Base-by-base conservation (phyloP, 1,140 invertebrate species). In the Centruroides sculpturatus region DNA sequence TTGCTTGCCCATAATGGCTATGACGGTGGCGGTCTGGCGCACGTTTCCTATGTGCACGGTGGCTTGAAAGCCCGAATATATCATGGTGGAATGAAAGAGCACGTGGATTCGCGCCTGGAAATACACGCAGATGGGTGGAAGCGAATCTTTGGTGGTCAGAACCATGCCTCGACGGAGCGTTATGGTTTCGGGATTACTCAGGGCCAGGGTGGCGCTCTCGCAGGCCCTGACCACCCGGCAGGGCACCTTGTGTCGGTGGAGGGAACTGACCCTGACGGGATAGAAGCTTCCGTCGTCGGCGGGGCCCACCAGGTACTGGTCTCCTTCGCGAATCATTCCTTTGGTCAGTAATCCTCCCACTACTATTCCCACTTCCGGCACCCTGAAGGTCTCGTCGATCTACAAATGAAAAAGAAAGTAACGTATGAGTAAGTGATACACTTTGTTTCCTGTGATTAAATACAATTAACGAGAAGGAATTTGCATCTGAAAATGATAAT, bases 21-120 rank as follows among this genome's bases (percentile, higher is more conserved):
- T 83, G 34, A 95, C 84, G 34, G 69, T 70, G 23, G 89, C 92
- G 0, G 92, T 97, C 76, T 98, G 95, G 9, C 92, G 76, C 12
- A 98, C 87, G 71, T 92, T 97, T 3, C 91, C 92, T 61, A 97
- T 87, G 70, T 97, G 90, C 3, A 98, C 84, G 0, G 92, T 95
- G 35, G 89, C 86, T 79, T 97, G 91, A 75, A 93, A 96, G 13
- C 92, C 92, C 6, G 81, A 81, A 64, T 82, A 85, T 62, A 97
- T 93, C 34, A 82, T 82, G 3, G 83, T 89, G 0, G 83, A 78
- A 72, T 96, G 91, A 66, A 85, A 88, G 8, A 96, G 76, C 6
- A 97, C 81, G 47, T 84, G 83, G 4, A 98, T 84, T 57, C 82
- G 85, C 0, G 92, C 93, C 84, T 76, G 71, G 70, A 78, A 79